Base-by-base conservation (phyloP, 2,888 invertebrate species). In the Coecobrya sp. region DNA sequence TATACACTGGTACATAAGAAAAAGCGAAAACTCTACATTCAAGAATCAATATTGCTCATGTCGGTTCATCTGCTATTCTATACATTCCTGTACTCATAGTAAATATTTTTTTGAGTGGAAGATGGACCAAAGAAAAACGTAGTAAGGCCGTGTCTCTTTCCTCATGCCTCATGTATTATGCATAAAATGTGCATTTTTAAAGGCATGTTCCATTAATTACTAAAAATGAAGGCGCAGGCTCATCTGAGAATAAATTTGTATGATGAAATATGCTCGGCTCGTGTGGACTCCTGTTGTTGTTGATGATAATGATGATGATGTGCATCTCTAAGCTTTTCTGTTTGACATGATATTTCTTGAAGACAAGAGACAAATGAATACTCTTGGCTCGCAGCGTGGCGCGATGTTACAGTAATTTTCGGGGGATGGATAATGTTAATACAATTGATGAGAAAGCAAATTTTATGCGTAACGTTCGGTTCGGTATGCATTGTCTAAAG, bases 161-260 rank as follows among this genome's bases (percentile, higher is more conserved):
- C 11, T 73, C 36, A 1, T 59, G 4, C 19, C 42, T 79, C 55
- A 79, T 79, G 79, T 25, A 79, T 79, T 52, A 79, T 79, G 79
- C 55, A 79, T 79, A 27, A 25, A 25, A 55, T 52, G 79, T 27
- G 79, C 55, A 79, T 76, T 79, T 79, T 79, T 79, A 22, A 52
- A 79, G 27, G 79, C 79, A 79, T 79, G 79, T 55, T 79, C n/a
- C 79, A 79, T 79, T 79, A 79, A 79, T 79, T 79, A 79, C 79
- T 16, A 79, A 79, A 36, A 55, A 55, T 79, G 79, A 79, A 79
- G 55, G 79, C 68, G 16, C 45, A 42, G 52, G 25, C 79, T 79
- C 25, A 27, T 52, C 79, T 25, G 27, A 27, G 10, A 27, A 76
- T 16, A 49, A 76, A 52, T 8, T 52, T 79, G 52, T 49, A 8